Evolutionary conservation across 2,888 invertebrate species (phyloP).

Genomic region (Drosophila neoperkinsi): DNA sequence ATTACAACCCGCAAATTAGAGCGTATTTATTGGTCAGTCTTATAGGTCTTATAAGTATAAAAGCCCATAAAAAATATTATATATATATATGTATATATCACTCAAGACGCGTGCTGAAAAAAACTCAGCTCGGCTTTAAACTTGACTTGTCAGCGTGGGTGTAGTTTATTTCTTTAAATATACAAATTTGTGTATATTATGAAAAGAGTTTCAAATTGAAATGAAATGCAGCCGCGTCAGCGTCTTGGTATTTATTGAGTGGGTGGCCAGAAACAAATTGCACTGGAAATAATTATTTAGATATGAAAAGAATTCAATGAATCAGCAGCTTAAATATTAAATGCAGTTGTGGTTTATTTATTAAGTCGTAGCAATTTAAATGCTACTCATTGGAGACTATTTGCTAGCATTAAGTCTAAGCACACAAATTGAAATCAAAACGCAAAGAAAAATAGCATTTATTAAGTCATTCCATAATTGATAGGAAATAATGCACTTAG

Average conservation of each 20-base stretch:
- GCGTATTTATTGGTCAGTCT: constrained; percentile 26
- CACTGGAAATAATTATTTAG: constrained; percentile 41
- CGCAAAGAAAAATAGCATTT: neutral
- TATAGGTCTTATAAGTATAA: constrained; percentile 7
- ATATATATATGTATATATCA: neutral
- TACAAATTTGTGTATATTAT: constrained; percentile 15
- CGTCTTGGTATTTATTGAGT: constrained; percentile 63
- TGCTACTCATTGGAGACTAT: neutral
- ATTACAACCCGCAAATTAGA: constrained; percentile 34
- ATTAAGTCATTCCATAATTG: neutral
- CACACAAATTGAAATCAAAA: neutral
- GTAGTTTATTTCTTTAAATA: constrained; percentile 20
- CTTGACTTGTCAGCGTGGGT: constrained; percentile 39
- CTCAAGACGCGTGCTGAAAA: constrained; percentile 36
- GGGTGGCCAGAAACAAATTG: constrained; percentile 46
- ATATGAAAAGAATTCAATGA: constrained; percentile 30
- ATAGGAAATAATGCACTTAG: constrained; percentile 1
- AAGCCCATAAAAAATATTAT: constrained; percentile 2
- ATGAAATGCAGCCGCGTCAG: constrained; percentile 40
- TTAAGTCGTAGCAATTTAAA: no score
- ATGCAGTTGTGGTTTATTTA: neutral
- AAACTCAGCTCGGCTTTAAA: constrained; percentile 21
- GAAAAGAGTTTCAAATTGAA: constrained; percentile 22
- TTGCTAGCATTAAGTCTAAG: neutral
- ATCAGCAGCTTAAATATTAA: constrained; percentile 8